Evolutionary conservation across 2,797 vertebrate genomes (phyloP), one percentile per base, ranked within the genome.

Genomic region (Anniella stebbinsi): DNA sequence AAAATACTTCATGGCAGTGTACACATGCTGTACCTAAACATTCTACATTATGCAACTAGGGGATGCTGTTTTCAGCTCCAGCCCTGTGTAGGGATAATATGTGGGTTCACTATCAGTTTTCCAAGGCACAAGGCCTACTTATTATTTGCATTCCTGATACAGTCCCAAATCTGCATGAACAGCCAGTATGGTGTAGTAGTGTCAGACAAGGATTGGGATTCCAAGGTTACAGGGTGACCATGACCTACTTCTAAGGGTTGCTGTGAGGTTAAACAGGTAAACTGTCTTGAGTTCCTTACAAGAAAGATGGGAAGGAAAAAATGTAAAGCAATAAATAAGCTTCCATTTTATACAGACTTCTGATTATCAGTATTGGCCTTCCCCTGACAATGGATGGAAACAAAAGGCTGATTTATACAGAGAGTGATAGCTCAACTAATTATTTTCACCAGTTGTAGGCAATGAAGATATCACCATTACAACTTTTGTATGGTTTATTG

Each of bases 361-460:
- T 78, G 81, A 15, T 89, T 33, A 67, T 69, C 45, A 66, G 10
- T 70, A 30, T 84, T 25, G 63, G 28, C 11, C 85, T 36, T 23
- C 21, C 18, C 41, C 48, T 57, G 73, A 57, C 28, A 85, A 36
- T 33, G 28, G 12, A 80, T 45, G 25, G 30, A 54, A 77, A 57
- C 63, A 69, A 33, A 69, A 69, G n/a, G 73, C 13, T 57, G 51
- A 83, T 72, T 87, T 17, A 66, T n/a, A 72, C 0, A 28, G n/a
- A 66, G 28, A 0, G 0, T 76, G 73, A 89, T 54, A 88, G 28
- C 30, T 81, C 7, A 60, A 60, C 54, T 73, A 41, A 85, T 86
- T 54, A 77, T 91, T 90, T 93, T 89, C 77, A 54, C 13, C 1
- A 33, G 69, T 18, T 9, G 77, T 48, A 85, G 41, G 51, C 48